Evolutionary conservation across 1,140 invertebrate species (phyloP), one percentile per base, ranked within the genome.

Genomic region (Probaryconus sp.): DNA sequence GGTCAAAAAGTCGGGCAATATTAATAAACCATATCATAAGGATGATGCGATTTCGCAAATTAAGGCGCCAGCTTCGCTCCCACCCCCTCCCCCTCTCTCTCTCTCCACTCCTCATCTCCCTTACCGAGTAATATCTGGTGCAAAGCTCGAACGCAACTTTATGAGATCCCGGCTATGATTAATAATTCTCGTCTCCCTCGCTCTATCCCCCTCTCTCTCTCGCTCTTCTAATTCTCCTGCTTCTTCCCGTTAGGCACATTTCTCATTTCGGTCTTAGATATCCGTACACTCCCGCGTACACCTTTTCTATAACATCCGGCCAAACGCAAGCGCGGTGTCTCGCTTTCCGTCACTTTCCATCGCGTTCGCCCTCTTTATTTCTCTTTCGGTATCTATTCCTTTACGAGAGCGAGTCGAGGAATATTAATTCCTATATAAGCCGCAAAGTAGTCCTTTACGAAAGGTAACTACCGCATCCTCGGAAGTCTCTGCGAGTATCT

Each of bases 81-180:
- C 31, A 38, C 37, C 26, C n/a, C n/a, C n/a, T n/a, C n/a, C n/a
- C n/a, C n/a, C n/a, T n/a, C n/a, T n/a, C n/a, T n/a, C n/a, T n/a
- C n/a, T n/a, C n/a, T n/a, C n/a, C n/a, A n/a, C n/a, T n/a, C n/a
- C 28, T 30, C 28, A 30, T 30, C 11, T 45, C 9, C 14, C 42
- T 45, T 45, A 11, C 31, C 47, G 42, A 63, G 63, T 65, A 73
- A 65, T 75, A 68, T 63, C 47, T 53, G 24, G 79, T 78, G 76
- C 79, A 73, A 69, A 81, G 81, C 83, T 82, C 79, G 81, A 83
- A 77, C 76, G 72, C 77, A 82, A 79, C 84, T 85, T 86, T 85
- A 86, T 85, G 83, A 85, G 81, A 86, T 85, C 80, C 79, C 63
- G 58, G 79, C 77, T 73, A 79, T 85, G 84, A 87, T 87, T 87